Evolutionary conservation across 2,113 vertebrate genomes (phyloP).

Genomic region (Seriola quinqueradiata): DNA sequence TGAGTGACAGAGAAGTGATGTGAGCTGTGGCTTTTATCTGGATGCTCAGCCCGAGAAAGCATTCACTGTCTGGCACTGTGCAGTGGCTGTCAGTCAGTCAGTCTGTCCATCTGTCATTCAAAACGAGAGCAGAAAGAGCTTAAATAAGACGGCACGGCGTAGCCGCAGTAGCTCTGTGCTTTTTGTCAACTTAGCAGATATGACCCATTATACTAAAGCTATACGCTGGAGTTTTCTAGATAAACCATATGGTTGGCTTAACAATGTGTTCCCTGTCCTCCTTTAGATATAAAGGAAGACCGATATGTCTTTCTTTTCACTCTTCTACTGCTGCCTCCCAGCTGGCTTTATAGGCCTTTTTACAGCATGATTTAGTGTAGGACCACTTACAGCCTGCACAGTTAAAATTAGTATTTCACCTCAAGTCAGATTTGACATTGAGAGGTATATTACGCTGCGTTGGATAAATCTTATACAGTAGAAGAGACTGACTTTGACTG

Average conservation of each 20-base stretch:
- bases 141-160: slow-evolving; percentile 30
- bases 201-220: slow-evolving; percentile 59
- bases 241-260: slow-evolving; percentile 72
- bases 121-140: slow-evolving; percentile 49
- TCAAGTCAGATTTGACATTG: slow-evolving; percentile 72
- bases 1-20: slow-evolving; percentile 72
- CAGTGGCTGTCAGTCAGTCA: slow-evolving; percentile 72
- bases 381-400: slow-evolving; percentile 50
- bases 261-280: slow-evolving; percentile 67
- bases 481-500: slow-evolving; percentile 45
- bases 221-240: slow-evolving; percentile 60
- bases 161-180: slow-evolving; percentile 29
- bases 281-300: slow-evolving; percentile 67
- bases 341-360: slow-evolving; percentile 66
- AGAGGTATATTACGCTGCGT: slow-evolving; percentile 51
- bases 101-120: slow-evolving; percentile 71
- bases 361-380: slow-evolving; percentile 67
- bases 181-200: slow-evolving; percentile 71
- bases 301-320: slow-evolving; percentile 65
- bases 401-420: slow-evolving; percentile 73
- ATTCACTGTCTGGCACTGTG: slow-evolving; percentile 55
- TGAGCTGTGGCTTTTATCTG: slow-evolving; percentile 75
- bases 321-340: slow-evolving; percentile 40
- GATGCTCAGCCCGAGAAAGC: slow-evolving; percentile 66
- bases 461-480: slow-evolving; percentile 43